phyloP scores from a whole-genome alignment of 2,797 vertebrate species.

The Darevskia mixta region DNA sequence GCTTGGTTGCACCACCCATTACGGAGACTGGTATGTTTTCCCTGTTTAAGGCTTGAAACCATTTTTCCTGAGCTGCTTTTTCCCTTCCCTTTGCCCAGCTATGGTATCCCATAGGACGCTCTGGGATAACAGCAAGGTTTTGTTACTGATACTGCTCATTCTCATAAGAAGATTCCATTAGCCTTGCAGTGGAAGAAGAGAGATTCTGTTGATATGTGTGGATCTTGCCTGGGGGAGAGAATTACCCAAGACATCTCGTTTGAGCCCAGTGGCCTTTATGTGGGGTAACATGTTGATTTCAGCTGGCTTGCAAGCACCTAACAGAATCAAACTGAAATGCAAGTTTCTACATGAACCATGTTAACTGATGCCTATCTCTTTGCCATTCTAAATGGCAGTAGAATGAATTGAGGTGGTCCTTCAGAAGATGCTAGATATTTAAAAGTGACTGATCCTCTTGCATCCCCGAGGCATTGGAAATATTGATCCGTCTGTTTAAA shows the following conservation, averaged over 20 bases:
- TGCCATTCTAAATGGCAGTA: background rate
- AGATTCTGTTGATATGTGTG: background rate
- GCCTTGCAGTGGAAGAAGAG: background rate
- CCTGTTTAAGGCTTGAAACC: background rate
- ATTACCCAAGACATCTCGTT: background rate
- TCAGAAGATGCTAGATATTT: background rate
- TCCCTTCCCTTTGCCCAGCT: background rate
- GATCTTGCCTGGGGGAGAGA: background rate
- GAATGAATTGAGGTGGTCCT: background rate
- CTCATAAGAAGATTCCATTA: background rate
- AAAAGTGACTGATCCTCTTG: background rate
- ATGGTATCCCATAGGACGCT: background rate
- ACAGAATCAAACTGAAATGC: background rate
- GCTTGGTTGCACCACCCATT: background rate
- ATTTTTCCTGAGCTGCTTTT: background rate
- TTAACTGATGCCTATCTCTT: background rate
- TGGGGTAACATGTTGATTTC: background rate
- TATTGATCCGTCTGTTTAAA: background rate
- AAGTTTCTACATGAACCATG: background rate
- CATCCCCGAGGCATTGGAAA: background rate
- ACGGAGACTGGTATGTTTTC: background rate
- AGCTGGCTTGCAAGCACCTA: background rate
- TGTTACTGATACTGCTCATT: background rate
- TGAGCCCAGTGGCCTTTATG: background rate
- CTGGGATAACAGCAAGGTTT: background rate